phyloP scores from a whole-genome alignment of 23 tunicate genomes.

The Styela plicata region DNA sequence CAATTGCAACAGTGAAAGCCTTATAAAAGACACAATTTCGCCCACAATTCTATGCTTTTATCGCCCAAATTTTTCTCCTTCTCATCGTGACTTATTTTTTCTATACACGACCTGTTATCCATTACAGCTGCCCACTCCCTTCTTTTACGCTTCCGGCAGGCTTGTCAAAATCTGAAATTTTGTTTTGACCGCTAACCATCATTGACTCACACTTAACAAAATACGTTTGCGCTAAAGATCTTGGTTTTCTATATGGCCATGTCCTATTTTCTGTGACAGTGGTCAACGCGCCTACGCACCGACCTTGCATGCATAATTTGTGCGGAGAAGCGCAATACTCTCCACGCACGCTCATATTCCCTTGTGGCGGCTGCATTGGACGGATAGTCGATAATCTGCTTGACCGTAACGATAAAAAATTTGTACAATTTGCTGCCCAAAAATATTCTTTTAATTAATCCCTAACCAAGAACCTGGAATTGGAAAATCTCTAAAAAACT shows the following conservation, averaged over 20 bases:
- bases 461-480: neutral
- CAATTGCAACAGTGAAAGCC: too few relatives aligned
- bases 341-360: neutral
- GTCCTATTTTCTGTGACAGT: neutral
- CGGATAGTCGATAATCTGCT: neutral
- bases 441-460: too few relatives aligned
- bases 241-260: too few relatives aligned
- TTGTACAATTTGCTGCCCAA: neutral
- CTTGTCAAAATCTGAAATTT: neutral
- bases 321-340: neutral
- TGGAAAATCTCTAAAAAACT: neutral
- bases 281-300: neutral
- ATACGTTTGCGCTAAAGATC: too few relatives aligned
- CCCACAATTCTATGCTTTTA: too few relatives aligned
- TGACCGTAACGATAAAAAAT: too few relatives aligned
- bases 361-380: neutral
- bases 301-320: neutral
- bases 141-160: too few relatives aligned
- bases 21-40: too few relatives aligned
- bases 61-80: too few relatives aligned
- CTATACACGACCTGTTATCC: too few relatives aligned
- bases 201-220: neutral
- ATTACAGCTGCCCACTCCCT: too few relatives aligned
- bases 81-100: too few relatives aligned
- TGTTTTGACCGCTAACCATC: neutral